Base-by-base conservation (phyloP, 1,140 invertebrate species). In the Leptopilina boulardi region DNA sequence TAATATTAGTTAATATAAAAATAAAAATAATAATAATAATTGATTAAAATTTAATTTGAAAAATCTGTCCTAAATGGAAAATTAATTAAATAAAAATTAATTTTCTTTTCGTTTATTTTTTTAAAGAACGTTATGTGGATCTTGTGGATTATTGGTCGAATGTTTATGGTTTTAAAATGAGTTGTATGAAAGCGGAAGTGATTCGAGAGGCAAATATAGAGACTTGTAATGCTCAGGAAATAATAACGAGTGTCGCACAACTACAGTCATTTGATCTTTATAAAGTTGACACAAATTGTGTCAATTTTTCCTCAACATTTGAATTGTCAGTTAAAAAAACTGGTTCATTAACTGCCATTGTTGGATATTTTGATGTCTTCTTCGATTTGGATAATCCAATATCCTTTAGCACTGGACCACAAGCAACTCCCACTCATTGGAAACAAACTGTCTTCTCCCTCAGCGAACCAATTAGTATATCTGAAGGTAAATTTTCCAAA, bases 131-230 rank as follows among this genome's bases (percentile, higher is more conserved):
- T 44, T 95, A 97, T 83, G 92, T 94, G 41, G 93, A 95, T 73
- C 89, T 95, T 26, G 93, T 97, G 1, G 93, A 93, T 88, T 98
- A 97, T 90, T 99, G 98, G 98, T 95, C 97, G 18, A 94, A 98
- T 92, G 98, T 99, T 0, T 99, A 99, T 87, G 98, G 97, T 0
- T 99, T 97, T 87, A 97, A 98, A 91, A 99, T 99, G 98, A 95
- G 95, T 77, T 97, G 95, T 83, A 96, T 99, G 93, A 96, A 96
- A 85, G 93, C 94, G 38, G 95, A 98, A 83, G 97, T 97, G 0
- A 93, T 99, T 0, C 92, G 94, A 81, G 98, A 99, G 91, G 97
- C 98, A 0, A 94, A 96, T 30, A 94, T 99, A 59, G 97, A 99
- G 83, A 92, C 96, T 73, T 96, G 98, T 1, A 93, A 95, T 77